Base-by-base conservation (phyloP, 2,113 vertebrate genomes). In the Odontophorus gujanensis region DNA sequence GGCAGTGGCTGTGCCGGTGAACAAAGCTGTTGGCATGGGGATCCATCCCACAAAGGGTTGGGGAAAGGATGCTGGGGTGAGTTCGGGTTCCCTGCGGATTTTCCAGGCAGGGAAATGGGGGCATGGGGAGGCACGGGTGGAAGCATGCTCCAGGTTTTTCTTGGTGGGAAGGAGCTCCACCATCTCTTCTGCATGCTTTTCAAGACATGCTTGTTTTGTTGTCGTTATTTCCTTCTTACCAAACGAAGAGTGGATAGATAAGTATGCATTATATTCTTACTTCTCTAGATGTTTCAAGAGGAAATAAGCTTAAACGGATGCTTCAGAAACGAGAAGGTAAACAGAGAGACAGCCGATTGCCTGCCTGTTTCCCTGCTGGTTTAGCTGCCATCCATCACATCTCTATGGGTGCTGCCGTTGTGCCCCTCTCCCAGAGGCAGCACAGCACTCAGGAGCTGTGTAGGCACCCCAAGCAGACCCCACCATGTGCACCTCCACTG, bases 291-390 rank as follows among this genome's bases (percentile, higher is more conserved):
- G 97, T 96, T 45, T 96, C 97, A 88, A 97, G 94, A 71, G 97
- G 97, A 89, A 98, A 98, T 93, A 98, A 97, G 71, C 97, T 99
- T 73, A 98, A 98, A 62, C 97, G 95, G 97, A 96, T 99, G 97
- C 97, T 99, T 68, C 98, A 96, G 66, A 99, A 98, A 93, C 96
- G 90, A 68, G 97, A 98, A 93, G 99, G 99, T 99, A 96, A 97
- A 85, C 17, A 9, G 73, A 65, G 62, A 57, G 25, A 11, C 18
- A 47, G 9, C 4, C 4, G 34, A 38, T 47, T 11, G 14, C 36
- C 58, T 34, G 45, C 25, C 32, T 42, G 2, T 26, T 73, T 80
- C n/a, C 24, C 22, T 51, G 34, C 2, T 1, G 20, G 25, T 20
- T 3, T 2, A 1, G 15, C 2, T 18, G 53, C 55, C 14, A 1